Base-by-base conservation (phyloP, 2,113 vertebrate species). In the Pseudopipra pipra region DNA sequence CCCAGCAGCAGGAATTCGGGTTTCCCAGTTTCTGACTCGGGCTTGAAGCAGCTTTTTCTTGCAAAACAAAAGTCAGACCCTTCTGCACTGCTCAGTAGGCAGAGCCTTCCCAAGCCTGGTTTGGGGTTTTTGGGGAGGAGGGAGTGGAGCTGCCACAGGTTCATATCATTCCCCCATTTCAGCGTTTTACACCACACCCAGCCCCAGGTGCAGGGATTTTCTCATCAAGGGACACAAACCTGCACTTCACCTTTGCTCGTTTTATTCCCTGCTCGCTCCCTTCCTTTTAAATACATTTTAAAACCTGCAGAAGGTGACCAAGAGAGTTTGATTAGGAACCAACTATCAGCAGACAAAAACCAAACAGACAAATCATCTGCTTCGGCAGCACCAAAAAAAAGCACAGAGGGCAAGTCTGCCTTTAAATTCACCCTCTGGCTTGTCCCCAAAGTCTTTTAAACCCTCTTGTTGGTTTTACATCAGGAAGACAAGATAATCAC, bases 1-100 rank as follows among this genome's bases (percentile, higher is more conserved):
- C 16, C 19, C 2, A 9, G 49, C 49, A 65, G 22, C 28, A n/a
- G 7, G 5, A 85, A 25, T 11, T 71, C 25, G 22, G 11, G 14
- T 31, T 81, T 61, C 31, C 20, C 17, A 44, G 4, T 27, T 61
- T 27, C 46, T 22, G 7, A 18, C 11, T 63, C 14, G 6, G 2
- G 7, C 9, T 59, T 23, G 16, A 37, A 46, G 12, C 12, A 20
- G 9, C 14, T 37, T 56, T 33, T 61, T 30, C 19, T 46, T n/a
- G 15, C 11, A 52, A 10, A 10, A 41, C 22, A 2, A 9, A 9
- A 5, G 3, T 4, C 11, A 9, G 5, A 12, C 2, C 14, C 46
- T 71, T 75, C 43, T 33, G 5, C 20, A 16, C 2, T 9, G 16
- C 12, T 55, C 11, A 78, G 14, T 0, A 47, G 16, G 31, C 22